Conservation (phyloP, 2,113 vertebrate genomes). For the Oostethus manadensis region DNA sequence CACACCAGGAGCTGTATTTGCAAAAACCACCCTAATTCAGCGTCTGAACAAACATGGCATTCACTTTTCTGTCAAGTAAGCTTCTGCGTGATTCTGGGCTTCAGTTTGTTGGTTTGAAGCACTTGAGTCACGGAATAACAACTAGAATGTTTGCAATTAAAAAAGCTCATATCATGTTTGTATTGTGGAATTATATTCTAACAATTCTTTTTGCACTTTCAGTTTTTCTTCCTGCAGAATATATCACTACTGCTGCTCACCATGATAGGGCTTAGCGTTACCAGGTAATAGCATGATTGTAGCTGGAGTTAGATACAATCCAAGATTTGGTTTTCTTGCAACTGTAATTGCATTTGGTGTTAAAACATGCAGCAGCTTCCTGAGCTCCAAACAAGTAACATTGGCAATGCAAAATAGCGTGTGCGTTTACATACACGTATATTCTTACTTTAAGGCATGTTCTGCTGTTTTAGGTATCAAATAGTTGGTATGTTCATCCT, state of each 20-base stretch:
- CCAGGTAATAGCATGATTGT: slow-evolving; percentile 5
- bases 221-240: slow-evolving; percentile 20
- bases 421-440: not conserved
- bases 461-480: slow-evolving; percentile 5
- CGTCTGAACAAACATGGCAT: slow-evolving; percentile 85
- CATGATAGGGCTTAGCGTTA: slow-evolving; percentile 7
- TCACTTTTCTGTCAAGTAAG: slow-evolving; percentile 81
- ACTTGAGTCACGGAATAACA: slow-evolving; percentile 22
- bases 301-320: not conserved
- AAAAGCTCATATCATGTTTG: not conserved
- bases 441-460: slow-evolving; percentile 10
- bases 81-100: slow-evolving; percentile 1
- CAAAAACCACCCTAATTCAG: slow-evolving; percentile 84
- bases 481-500: not conserved
- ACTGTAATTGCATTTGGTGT: not conserved
- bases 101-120: slow-evolving; percentile 35
- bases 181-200: not conserved
- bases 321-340: not conserved
- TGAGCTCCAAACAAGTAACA: slow-evolving; percentile 1
- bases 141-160: slow-evolving; percentile 11
- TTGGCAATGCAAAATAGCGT: not conserved
- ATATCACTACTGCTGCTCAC: slow-evolving; percentile 12
- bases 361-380: slow-evolving; percentile 1
- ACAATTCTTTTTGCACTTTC: not conserved
- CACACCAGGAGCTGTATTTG: slow-evolving; percentile 87